Evolutionary conservation across 1,140 invertebrate species (phyloP), one percentile per base, ranked within the genome.

Genomic region (Zaprionus kolodkinae): DNA sequence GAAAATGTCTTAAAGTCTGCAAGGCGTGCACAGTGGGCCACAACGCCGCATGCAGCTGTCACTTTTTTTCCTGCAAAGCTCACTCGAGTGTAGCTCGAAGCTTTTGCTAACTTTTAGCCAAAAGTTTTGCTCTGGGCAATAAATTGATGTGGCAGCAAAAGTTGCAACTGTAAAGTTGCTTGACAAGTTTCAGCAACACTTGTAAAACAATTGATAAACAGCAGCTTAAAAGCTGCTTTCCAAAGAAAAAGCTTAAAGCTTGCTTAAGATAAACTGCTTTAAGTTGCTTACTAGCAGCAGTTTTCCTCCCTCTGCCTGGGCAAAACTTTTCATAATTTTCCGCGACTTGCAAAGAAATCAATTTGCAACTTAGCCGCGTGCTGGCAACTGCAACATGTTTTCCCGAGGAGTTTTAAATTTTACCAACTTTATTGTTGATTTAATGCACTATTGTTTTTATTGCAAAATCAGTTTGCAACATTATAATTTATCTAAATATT

Each of bases 291-390:
- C n/a, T 21, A 11, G 6, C 1, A 2, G 6, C 40, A 21, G 21
- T 48, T 17, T 33, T 5, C 30, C 30, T 3, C 61, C 30, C 30
- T 40, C 27, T 25, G 52, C 35, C 13, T n/a, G n/a, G 13, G 33
- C 1, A 48, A 48, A 72, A 64, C 59, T 30, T 80, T 80, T 73
- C 27, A 73, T 62, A 56, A 78, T 75, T 81, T 75, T 15, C 52
- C 17, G 56, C 33, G 25, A 69, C 40, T 63, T 55, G 63, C 54
- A 61, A 30, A 55, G 50, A 57, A 75, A 72, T 80, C 81, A 77
- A 84, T 84, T 85, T 84, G 76, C 78, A 78, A 64, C 75, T 81
- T 72, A 69, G 73, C 65, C 3, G 4, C 27, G 27, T 30, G 85
- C 69, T 69, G 80, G 66, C 81, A 84, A 61, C 62, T 52, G 48